These are phyloP conservation scores for Liolophura sinensis DNA, from an alignment of 1,140 invertebrate genomes.

Conservation along the genomic window DNA sequence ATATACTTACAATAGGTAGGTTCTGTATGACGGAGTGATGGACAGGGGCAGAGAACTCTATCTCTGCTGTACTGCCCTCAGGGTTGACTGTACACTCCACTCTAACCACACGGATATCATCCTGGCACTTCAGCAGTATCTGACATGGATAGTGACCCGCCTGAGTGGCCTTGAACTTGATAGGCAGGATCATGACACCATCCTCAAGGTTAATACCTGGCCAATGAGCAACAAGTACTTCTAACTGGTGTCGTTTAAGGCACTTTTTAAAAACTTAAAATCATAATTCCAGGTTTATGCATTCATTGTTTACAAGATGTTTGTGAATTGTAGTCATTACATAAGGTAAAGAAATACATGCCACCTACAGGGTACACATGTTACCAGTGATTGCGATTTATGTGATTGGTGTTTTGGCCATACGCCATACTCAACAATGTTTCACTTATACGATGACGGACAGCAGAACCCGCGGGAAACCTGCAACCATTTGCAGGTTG, in stretches of 20 bases:
- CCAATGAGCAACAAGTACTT: not conserved
- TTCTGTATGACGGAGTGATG: conserved; percentile 53
- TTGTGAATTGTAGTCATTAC: too few relatives aligned
- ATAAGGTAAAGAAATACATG: too few relatives aligned
- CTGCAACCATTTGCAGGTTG: too few relatives aligned
- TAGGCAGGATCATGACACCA: conserved; percentile 43
- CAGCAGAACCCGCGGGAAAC: too few relatives aligned
- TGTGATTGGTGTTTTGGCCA: too few relatives aligned
- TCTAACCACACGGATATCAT: conserved; percentile 54
- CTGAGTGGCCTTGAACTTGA: conserved; percentile 43
- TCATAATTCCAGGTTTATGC: conserved; percentile 2
- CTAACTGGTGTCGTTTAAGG: not conserved
- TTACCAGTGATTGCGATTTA: too few relatives aligned
- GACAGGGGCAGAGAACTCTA: conserved; percentile 51
- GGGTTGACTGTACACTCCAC: conserved; percentile 56
- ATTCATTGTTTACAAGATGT: too few relatives aligned
- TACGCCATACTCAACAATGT: too few relatives aligned
- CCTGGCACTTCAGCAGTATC: conserved; percentile 39
- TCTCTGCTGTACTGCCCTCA: conserved; percentile 51
- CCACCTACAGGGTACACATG: too few relatives aligned
- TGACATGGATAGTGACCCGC: conserved; percentile 52
- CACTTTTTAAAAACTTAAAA: conserved; percentile 8
- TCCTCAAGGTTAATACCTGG: conserved; percentile 25
- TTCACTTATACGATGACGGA: too few relatives aligned
- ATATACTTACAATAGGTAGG: conserved; percentile 54